Conservation (phyloP, 2,797 vertebrate genomes). For the Euphonia xanthogaster region DNA sequence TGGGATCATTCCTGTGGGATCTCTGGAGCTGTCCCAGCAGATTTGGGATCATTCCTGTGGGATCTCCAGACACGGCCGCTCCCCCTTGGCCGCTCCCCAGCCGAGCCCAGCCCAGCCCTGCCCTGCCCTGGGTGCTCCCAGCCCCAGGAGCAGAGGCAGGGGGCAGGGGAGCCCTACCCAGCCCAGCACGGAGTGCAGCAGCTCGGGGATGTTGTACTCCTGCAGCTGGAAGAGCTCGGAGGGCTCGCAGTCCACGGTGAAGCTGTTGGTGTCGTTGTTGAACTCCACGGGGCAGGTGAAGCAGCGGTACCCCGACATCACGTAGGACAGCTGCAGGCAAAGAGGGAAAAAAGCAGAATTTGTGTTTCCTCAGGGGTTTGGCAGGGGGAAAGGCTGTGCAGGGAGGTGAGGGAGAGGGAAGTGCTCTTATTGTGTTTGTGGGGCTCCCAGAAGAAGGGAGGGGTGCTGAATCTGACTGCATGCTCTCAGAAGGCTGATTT, state of each 20-base stretch:
- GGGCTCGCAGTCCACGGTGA: slow-evolving; percentile 93
- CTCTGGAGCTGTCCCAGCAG: too few relatives aligned
- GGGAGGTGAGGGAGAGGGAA: not conserved
- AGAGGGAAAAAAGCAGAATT: not conserved
- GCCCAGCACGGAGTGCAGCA: slow-evolving; percentile 86
- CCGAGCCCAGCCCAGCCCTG: too few relatives aligned
- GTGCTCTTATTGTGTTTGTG: too few relatives aligned
- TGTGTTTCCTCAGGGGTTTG: not conserved
- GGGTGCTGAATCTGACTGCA: too few relatives aligned
- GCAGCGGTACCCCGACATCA: slow-evolving; percentile 92
- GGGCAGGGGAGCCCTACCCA: slow-evolving; percentile 50
- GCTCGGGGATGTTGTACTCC: slow-evolving; percentile 85
- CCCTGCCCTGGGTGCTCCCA: too few relatives aligned
- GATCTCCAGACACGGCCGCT: too few relatives aligned
- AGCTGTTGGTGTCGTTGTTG: slow-evolving; percentile 95
- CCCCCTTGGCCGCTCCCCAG: too few relatives aligned
- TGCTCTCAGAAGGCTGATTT: too few relatives aligned
- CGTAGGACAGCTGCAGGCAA: slow-evolving; percentile 85
- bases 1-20: too few relatives aligned
- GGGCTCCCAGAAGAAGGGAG: too few relatives aligned
- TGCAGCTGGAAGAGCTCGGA: slow-evolving; percentile 94
- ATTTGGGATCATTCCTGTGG: too few relatives aligned
- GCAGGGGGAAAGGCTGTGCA: not conserved
- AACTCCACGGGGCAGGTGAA: slow-evolving; percentile 98
- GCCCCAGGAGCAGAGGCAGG: too few relatives aligned